Base-by-base conservation (phyloP, 2,797 vertebrate genomes). In the Schizothorax lantsangensis region DNA sequence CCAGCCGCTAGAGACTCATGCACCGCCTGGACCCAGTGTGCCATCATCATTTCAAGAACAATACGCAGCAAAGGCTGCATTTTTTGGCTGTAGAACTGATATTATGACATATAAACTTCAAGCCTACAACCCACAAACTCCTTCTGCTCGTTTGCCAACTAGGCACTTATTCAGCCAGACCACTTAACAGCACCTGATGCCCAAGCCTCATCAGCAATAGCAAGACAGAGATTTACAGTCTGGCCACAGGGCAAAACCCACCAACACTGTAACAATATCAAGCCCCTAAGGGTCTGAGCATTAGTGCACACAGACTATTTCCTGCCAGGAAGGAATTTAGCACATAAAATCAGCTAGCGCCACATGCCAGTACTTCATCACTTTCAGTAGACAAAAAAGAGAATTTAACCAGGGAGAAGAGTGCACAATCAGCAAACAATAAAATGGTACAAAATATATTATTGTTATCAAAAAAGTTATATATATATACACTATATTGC, bases 281-380 rank as follows among this genome's bases (percentile, higher is more conserved):
- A 92, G 83, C 72, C 64, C 84, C 77, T 91, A 73, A 79, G 90
- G 91, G 92, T 92, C 77, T 54, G 14, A 72, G 62, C n/a, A 68
- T 79, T 83, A 82, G 54, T 33, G 52, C 38, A 75, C 90, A 88
- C 89, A 87, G 92, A 92, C 92, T 89, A 93, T 94, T 94, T 92
- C 91, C 92, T 94, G 90, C 90, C 90, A 92, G 92, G 93, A 95
- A 95, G 94, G 95, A 95, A 96, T 96, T 93, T 92, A 91, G 91
- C 92, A 91, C 90, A 88, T 92, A 89, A 91, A 86, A 90, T 82
- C 84, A 52, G 91, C 87, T 87, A 91, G 89, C 71, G 79, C 85
- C 91, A 93, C 90, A 90, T 86, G 89, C 85, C 90, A 82, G 87
- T 86, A 93, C 88, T 92, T 92, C 80, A 92, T 92, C 92, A 87